These are phyloP conservation scores for Gallinago nigripennis DNA, from an alignment of 2,797 vertebrate species.

Conservation along the genomic window DNA sequence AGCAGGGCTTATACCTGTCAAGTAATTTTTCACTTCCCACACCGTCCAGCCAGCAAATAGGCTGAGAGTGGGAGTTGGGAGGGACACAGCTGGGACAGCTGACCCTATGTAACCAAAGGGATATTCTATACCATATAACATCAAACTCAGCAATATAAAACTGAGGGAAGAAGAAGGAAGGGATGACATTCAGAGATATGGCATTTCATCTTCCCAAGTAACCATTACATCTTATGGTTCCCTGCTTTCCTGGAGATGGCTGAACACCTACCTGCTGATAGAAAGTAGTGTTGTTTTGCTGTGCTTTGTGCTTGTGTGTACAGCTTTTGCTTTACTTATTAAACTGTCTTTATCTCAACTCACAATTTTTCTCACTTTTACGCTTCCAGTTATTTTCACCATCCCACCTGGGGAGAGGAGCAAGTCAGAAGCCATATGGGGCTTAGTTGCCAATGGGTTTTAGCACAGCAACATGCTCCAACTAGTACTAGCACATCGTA, in stretches of 20 bases:
- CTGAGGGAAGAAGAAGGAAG: background rate
- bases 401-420: background rate
- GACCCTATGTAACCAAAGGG: background rate
- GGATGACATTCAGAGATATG: background rate
- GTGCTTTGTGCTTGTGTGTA: background rate
- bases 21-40: background rate
- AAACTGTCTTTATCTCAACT: background rate
- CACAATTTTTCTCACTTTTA: background rate
- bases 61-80: background rate
- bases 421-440: too few species aligned
- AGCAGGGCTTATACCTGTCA: background rate
- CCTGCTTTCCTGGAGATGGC: background rate
- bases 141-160: background rate
- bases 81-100: background rate
- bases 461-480: too few species aligned
- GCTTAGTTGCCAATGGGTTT: too few species aligned
- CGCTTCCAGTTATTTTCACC: background rate
- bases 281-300: background rate
- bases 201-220: background rate
- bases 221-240: background rate
- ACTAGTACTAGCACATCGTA: too few species aligned
- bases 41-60: background rate
- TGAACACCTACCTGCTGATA: background rate
- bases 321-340: background rate
- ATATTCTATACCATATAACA: background rate